Conservation (phyloP, 2,888 invertebrate species). For the Abrostola tripartita region DNA sequence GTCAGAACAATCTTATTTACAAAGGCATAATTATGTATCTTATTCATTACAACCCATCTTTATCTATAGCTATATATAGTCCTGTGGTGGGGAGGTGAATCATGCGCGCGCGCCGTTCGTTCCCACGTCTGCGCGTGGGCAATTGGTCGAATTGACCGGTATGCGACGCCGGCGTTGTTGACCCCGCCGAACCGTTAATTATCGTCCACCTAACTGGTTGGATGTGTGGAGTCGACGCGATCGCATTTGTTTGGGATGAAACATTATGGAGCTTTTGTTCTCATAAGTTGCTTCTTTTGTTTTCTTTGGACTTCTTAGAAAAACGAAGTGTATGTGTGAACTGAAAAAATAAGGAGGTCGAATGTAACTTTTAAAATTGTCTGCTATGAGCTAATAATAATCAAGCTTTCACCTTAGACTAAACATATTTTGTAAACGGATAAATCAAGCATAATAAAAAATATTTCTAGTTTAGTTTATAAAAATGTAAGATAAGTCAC, state of each 20-base stretch:
- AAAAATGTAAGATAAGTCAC: no score
- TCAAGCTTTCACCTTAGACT: no score
- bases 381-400: no score
- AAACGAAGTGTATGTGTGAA: no score
- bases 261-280: not conserved
- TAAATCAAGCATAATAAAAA: no score
- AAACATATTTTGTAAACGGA: no score
- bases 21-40: not conserved
- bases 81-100: conserved; percentile 63
- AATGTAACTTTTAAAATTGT: no score
- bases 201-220: conserved; percentile 72
- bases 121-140: conserved; percentile 78
- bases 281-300: no score
- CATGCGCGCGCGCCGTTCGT: conserved; percentile 70
- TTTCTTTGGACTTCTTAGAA: no score
- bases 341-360: no score
- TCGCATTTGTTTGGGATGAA: conserved; percentile 40
- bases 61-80: conserved; percentile 33
- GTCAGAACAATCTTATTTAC: no score
- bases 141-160: conserved; percentile 83
- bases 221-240: conserved; percentile 38
- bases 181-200: conserved; percentile 77
- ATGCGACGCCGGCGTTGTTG: conserved; percentile 74
- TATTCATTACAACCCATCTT: not conserved
- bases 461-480: no score